Evolutionary conservation across 37 sponge, comb jelly and placozoan species (phyloP).

Genomic region (Ephydatia muelleri): DNA sequence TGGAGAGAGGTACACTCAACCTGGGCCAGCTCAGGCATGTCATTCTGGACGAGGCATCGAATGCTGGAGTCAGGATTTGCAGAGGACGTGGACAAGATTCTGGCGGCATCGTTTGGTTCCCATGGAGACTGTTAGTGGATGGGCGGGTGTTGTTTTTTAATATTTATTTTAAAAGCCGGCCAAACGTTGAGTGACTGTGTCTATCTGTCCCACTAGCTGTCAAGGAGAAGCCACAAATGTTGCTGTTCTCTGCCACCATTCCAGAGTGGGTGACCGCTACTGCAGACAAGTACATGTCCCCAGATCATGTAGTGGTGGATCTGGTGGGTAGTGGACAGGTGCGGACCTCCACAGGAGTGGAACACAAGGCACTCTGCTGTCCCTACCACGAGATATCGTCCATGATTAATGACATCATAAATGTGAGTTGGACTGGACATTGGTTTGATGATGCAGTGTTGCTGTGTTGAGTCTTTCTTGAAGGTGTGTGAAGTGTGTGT

Average conservation of each 20-base stretch:
- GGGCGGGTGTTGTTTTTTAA: too few relatives aligned
- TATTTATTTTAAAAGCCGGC: too few relatives aligned
- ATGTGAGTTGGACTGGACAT: conserved; percentile 36
- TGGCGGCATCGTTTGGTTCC: conserved; percentile 39
- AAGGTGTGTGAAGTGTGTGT: not conserved
- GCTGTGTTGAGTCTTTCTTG: not conserved
- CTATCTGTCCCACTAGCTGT: too few relatives aligned
- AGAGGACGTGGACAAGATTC: conserved; percentile 89
- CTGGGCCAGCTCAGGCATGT: conserved; percentile 77
- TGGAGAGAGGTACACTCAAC: conserved; percentile 71
- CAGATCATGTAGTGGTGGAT: conserved; percentile 68
- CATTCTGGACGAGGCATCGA: conserved; percentile 96
- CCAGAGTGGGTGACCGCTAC: conserved; percentile 85
- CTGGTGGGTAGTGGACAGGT: conserved; percentile 69
- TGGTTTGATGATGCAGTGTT: not conserved
- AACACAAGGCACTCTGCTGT: conserved; percentile 89
- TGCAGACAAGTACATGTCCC: conserved; percentile 76
- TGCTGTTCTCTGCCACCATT: conserved; percentile 96
- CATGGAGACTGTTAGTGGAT: too few relatives aligned
- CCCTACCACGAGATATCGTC: conserved; percentile 74
- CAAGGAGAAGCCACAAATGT: conserved; percentile 76
- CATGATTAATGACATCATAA: conserved; percentile 78
- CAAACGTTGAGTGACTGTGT: not conserved
- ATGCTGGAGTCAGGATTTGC: conserved; percentile 97
- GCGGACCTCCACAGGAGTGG: conserved; percentile 77